These are phyloP conservation scores for Lycopodina hypogea DNA, from an alignment of 37 sponge, comb jelly and placozoan species.

Conservation along the genomic window DNA sequence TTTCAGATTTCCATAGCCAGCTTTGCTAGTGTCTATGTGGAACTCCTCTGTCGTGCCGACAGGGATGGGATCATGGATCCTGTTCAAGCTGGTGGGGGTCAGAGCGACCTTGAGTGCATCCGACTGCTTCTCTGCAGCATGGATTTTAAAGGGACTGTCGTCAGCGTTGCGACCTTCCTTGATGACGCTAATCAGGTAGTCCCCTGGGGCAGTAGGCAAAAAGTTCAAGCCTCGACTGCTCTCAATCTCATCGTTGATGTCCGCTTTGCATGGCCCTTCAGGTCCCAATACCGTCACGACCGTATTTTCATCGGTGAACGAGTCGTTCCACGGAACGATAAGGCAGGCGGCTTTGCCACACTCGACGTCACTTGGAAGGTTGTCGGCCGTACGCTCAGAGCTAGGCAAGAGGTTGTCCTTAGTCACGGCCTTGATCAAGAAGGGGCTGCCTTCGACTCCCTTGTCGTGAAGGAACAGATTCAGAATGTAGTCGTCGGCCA, in stretches of 20 bases:
- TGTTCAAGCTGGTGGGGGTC: not conserved
- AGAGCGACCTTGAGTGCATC: conserved; percentile 53
- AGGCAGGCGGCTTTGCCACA: conserved; percentile 21
- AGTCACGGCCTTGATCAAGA: conserved; percentile 53
- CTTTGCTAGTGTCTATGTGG: conserved; percentile 56
- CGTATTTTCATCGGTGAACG: not conserved
- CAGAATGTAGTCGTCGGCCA: conserved; percentile 48
- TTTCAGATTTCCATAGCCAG: conserved; percentile 64
- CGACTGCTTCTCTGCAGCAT: conserved; percentile 16
- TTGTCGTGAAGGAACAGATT: conserved; percentile 14
- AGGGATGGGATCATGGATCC: conserved; percentile 18
- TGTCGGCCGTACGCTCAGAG: not conserved
- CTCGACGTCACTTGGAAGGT: conserved; percentile 21
- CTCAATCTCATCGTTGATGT: not conserved
- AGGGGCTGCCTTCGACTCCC: conserved; percentile 52
- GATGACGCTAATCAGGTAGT: conserved; percentile 24
- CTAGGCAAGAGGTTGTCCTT: conserved; percentile 4
- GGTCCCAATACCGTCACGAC: conserved; percentile 18
- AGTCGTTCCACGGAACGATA: not conserved
- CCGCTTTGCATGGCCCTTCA: conserved; percentile 1
- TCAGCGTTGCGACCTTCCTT: not conserved
- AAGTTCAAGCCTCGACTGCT: conserved; percentile 8
- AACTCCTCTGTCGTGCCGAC: conserved; percentile 36
- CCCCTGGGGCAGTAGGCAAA: conserved; percentile 21
- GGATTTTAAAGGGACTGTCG: conserved; percentile 33